Evolutionary conservation across 2,113 vertebrate species (phyloP).

Genomic region (Ivindomyrus marchei): DNA sequence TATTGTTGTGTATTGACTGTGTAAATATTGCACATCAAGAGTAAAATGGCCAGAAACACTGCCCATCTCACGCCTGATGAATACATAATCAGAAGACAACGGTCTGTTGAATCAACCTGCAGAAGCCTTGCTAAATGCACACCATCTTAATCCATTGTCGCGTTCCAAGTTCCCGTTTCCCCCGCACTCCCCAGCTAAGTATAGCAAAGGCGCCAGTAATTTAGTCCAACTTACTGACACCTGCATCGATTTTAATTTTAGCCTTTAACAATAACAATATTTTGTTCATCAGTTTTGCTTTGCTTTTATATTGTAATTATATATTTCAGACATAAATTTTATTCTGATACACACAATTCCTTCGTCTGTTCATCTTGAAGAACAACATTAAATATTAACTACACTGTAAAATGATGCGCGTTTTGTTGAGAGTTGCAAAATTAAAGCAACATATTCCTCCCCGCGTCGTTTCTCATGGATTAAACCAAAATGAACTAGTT

Average conservation of each 20-base stretch:
- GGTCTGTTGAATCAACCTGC: neutral
- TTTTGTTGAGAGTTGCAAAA: neutral
- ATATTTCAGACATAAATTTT: neutral
- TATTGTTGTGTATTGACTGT: neutral
- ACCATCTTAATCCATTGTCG: neutral
- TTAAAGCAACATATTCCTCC: neutral
- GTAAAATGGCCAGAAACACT: neutral
- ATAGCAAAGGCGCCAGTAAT: neutral
- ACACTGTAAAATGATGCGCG: neutral
- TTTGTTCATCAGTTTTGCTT: neutral
- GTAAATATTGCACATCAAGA: neutral
- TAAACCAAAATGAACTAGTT: neutral
- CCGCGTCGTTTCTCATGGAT: neutral
- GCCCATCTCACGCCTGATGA: neutral
- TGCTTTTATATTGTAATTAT: neutral
- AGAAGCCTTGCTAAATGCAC: neutral
- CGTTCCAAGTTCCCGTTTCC: neutral
- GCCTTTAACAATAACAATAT: neutral
- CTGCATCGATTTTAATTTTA: neutral
- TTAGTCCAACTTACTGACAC: neutral
- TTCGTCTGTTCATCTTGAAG: neutral
- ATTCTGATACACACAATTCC: neutral
- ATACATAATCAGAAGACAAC: neutral
- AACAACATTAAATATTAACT: neutral
- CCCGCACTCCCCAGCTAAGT: neutral